Conservation (phyloP, 2,113 vertebrate genomes). For the chimpanzee (Pan troglodytes) region NHGRI_mPanTro3-v2.1_pri NC_072403.2:137042001-137042500, state of each 20-base stretch:
- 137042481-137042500: not conserved
- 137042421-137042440: not conserved
- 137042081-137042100: conserved; percentile 2
- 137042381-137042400: not conserved
- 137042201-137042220: not conserved
- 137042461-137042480: not conserved
- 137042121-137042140: not conserved
- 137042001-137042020: not conserved
- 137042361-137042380: not conserved
- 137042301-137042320: not conserved
- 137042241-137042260: not conserved
- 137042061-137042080: conserved; percentile 2
- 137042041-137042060: not conserved
- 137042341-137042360: not conserved
- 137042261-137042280: not conserved
- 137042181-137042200: conserved; percentile 17
- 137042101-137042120: not conserved
- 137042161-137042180: not conserved
- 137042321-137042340: not conserved
- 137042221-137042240: not conserved
- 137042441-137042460: not conserved
- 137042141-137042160: not conserved
- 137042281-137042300: not conserved
- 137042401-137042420: not conserved
- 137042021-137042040: not conserved